A percentile compares a stretch with the other conserved stretches of the same genome.
phyloP scores from a whole-genome alignment of 2,888 invertebrate species.

The Drosophila lutescens region DNA sequence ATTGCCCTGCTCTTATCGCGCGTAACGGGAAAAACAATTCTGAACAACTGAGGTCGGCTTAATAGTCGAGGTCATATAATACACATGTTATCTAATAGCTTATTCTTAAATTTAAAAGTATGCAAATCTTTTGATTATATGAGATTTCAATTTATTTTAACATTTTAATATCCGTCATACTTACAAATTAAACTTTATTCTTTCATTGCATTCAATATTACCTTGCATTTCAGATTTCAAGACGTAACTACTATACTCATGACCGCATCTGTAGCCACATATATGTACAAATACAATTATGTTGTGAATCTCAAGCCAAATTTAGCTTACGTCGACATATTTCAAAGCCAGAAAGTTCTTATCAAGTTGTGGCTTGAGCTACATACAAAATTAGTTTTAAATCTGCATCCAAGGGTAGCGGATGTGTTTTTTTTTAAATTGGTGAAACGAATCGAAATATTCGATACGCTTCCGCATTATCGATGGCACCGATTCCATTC shows the following conservation, averaged over 20 bases:
- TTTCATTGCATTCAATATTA: background rate
- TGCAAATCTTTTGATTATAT: too few relatives aligned
- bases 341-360: background rate
- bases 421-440: background rate
- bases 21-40: too few relatives aligned
- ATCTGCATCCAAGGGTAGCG: background rate
- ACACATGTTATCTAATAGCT: too few relatives aligned
- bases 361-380: background rate
- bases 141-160: too few relatives aligned
- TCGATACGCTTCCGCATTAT: background rate
- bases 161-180: too few relatives aligned
- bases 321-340: background rate
- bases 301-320: background rate
- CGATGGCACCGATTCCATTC: slow-evolving; percentile 4
- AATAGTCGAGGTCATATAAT: too few relatives aligned
- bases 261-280: background rate
- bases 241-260: background rate
- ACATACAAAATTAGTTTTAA: background rate
- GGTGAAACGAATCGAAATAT: background rate
- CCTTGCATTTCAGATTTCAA: too few relatives aligned
- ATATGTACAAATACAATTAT: background rate
- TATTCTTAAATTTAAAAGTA: too few relatives aligned
- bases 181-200: too few relatives aligned
- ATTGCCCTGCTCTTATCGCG: background rate
- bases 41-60: background rate